These are phyloP conservation scores for Tetramorium parvispinum DNA, from an alignment of 1,140 invertebrate genomes.

Conservation along the genomic window DNA sequence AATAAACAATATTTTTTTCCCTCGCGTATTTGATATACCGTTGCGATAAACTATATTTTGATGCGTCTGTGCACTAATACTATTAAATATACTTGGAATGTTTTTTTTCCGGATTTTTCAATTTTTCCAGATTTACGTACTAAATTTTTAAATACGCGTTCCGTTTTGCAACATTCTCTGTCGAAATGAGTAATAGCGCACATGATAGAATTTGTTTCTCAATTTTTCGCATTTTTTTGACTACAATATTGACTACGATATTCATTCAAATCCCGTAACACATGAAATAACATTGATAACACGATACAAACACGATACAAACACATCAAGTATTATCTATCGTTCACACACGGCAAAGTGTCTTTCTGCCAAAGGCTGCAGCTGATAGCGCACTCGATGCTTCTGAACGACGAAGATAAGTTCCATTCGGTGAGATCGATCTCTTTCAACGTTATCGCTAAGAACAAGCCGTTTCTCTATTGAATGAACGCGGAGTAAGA, in stretches of 20 bases:
- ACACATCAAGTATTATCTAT: neutral
- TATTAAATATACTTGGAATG: conserved; percentile 1
- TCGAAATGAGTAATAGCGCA: neutral
- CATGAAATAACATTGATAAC: neutral
- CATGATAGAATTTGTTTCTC: neutral
- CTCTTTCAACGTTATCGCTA: neutral
- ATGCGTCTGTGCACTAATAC: neutral
- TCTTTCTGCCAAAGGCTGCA: neutral
- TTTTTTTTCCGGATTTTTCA: neutral
- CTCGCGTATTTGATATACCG: neutral
- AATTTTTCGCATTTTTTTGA: conserved; percentile 7
- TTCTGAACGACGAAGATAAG: neutral
- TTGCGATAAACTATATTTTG: neutral
- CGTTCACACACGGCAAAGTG: neutral
- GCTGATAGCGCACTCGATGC: neutral
- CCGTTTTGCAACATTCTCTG: neutral
- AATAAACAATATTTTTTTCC: neutral
- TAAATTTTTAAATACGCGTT: neutral
- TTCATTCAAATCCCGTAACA: neutral
- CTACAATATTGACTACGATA: neutral
- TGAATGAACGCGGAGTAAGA: neutral
- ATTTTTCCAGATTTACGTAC: neutral
- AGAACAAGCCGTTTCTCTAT: neutral
- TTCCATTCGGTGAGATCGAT: neutral
- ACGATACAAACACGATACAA: too few species aligned